These are phyloP conservation scores for Camptogramma bilineatum DNA, from an alignment of 2,888 invertebrate genomes.

Conservation along the genomic window DNA sequence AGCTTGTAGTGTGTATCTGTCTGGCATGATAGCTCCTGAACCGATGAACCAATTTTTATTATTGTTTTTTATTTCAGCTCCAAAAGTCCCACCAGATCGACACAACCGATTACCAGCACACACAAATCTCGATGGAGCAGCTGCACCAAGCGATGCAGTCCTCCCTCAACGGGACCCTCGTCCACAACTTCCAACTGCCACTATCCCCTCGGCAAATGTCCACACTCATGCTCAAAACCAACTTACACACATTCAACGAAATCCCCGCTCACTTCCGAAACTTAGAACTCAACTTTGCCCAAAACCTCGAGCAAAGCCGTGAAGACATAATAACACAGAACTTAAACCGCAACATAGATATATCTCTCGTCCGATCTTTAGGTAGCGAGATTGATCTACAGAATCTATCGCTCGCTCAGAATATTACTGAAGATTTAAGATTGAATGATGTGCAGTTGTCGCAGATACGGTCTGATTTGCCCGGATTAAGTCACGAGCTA, in stretches of 20 bases:
- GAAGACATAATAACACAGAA: constrained; percentile 57
- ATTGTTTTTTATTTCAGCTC: constrained; percentile 56
- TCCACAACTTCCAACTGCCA: constrained; percentile 75
- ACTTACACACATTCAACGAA: constrained; percentile 67
- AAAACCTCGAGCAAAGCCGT: constrained; percentile 51
- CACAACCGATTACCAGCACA: constrained; percentile 67
- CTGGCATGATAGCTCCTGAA: too few species aligned
- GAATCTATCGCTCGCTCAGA: constrained; percentile 59
- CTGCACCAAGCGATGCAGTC: constrained; percentile 78
- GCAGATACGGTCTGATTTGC: constrained; percentile 55
- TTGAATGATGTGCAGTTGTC: constrained; percentile 53
- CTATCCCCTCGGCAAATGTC: constrained; percentile 78
- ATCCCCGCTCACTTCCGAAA: constrained; percentile 69
- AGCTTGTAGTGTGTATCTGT: too few species aligned
- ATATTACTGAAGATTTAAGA: constrained; percentile 62
- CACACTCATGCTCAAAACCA: constrained; percentile 74
- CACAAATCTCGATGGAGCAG: constrained; percentile 76
- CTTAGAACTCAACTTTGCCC: constrained; percentile 64
- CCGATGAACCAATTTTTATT: not conserved
- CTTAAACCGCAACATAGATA: constrained; percentile 60
- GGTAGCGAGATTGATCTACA: constrained; percentile 53
- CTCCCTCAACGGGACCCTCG: constrained; percentile 60
- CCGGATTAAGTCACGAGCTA: constrained; percentile 63
- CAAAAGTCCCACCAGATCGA: constrained; percentile 76
- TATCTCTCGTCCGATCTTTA: constrained; percentile 47